A percentile compares a stretch with the other conserved stretches of the same genome.
phyloP scores from a whole-genome alignment of 2,888 invertebrate genomes.

The Apodemia mormo region DNA sequence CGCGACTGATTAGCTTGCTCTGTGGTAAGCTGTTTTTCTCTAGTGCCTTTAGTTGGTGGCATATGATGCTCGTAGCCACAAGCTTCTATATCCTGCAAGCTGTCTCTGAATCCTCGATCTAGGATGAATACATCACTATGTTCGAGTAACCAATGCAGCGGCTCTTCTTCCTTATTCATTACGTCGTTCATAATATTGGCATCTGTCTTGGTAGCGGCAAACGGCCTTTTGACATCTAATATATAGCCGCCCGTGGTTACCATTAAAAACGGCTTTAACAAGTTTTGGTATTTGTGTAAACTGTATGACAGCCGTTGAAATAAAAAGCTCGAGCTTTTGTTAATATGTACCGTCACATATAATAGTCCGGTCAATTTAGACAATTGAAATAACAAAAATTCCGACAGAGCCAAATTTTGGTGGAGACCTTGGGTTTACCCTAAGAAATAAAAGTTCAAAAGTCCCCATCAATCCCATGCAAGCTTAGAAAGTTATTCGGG shows the following conservation, averaged over 20 bases:
- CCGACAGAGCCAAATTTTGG: too few species aligned
- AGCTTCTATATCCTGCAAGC: slow-evolving; percentile 21
- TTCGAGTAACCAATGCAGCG: slow-evolving; percentile 18
- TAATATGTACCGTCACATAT: too few species aligned
- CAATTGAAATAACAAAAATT: too few species aligned
- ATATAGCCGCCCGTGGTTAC: slow-evolving; percentile 26
- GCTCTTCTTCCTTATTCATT: slow-evolving; percentile 22
- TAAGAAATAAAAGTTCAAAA: too few species aligned
- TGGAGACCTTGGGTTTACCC: too few species aligned
- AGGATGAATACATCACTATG: slow-evolving; percentile 22
- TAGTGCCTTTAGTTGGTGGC: slow-evolving; percentile 23
- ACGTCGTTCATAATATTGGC: slow-evolving; percentile 30
- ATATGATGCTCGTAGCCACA: slow-evolving; percentile 25
- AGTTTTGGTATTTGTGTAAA: too few species aligned
- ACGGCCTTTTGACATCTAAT: slow-evolving; percentile 26
- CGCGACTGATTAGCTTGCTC: slow-evolving; percentile 21
- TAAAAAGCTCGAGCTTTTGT: too few species aligned
- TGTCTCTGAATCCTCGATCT: slow-evolving; percentile 28
- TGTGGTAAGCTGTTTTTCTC: slow-evolving; percentile 18
- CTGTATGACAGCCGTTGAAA: too few species aligned
- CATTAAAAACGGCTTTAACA: slow-evolving; percentile 6
- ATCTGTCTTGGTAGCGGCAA: slow-evolving; percentile 32
- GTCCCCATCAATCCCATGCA: too few species aligned
- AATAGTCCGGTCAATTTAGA: too few species aligned
- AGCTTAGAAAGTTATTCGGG: too few species aligned